phyloP scores from a whole-genome alignment of 2,888 invertebrate species.

The Argyresthia albistria region DNA sequence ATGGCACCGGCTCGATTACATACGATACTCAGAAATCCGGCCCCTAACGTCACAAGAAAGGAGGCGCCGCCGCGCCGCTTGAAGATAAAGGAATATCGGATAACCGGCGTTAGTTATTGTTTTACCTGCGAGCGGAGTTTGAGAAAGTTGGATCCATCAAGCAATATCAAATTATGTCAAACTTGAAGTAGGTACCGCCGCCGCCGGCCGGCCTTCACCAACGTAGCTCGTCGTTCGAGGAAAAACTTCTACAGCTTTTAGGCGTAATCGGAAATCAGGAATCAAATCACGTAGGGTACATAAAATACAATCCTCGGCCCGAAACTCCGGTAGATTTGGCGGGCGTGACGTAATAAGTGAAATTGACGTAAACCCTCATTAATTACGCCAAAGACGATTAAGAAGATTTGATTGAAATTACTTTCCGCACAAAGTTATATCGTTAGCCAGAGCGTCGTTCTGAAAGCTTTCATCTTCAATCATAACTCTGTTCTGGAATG shows the following conservation, averaged over 20 bases:
- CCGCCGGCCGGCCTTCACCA: background rate
- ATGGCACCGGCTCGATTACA: too few species aligned
- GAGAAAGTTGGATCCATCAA: background rate
- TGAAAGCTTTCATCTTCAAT: background rate
- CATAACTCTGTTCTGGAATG: background rate
- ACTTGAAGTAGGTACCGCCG: background rate
- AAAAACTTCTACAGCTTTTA: background rate
- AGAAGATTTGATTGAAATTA: background rate
- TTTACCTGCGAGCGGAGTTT: too few species aligned
- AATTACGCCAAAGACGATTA: background rate
- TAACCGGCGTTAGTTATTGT: too few species aligned
- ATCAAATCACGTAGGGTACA: constrained; percentile 31
- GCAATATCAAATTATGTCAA: background rate
- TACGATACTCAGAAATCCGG: too few species aligned
- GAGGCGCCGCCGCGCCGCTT: too few species aligned
- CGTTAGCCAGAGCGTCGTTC: too few species aligned
- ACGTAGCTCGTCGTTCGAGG: background rate
- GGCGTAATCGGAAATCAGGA: constrained; percentile 8
- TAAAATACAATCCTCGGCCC: constrained; percentile 32
- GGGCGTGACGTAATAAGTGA: constrained; percentile 12
- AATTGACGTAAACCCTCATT: constrained; percentile 3
- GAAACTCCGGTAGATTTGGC: constrained; percentile 15
- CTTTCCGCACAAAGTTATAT: too few species aligned
- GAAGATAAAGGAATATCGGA: too few species aligned
- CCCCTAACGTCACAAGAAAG: too few species aligned